phyloP scores from a whole-genome alignment of 2,888 invertebrate genomes.

The Troides oblongomaculatus region DNA sequence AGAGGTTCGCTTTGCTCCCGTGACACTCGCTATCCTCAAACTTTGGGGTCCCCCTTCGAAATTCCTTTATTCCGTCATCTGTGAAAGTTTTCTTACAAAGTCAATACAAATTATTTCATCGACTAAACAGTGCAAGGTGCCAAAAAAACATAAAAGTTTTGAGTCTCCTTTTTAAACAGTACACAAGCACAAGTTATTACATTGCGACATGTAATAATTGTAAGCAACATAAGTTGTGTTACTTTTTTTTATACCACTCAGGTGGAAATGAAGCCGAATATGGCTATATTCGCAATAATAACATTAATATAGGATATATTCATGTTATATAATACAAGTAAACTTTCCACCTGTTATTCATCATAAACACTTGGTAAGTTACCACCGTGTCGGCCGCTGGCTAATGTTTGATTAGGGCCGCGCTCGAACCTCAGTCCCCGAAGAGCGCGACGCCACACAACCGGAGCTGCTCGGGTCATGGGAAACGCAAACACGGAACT shows the following conservation, averaged over 20 bases:
- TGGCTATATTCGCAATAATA: too few relatives aligned
- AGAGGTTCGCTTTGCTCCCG: constrained; percentile 8
- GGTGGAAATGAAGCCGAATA: too few relatives aligned
- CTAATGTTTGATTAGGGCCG: constrained; percentile 16
- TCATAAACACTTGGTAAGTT: constrained; percentile 1
- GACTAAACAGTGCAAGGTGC: too few relatives aligned
- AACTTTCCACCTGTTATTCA: neutral
- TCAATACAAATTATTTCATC: too few relatives aligned
- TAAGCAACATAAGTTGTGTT: too few relatives aligned
- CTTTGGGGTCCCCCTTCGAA: neutral
- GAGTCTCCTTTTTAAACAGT: too few relatives aligned
- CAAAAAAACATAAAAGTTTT: too few relatives aligned
- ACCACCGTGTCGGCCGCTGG: constrained; percentile 11
- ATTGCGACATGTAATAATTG: too few relatives aligned
- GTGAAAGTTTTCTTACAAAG: neutral
- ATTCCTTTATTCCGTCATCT: neutral
- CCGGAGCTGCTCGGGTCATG: constrained; percentile 44
- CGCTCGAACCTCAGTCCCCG: neutral
- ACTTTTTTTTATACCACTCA: too few relatives aligned
- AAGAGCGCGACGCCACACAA: constrained; percentile 8
- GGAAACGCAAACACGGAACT: constrained; percentile 52
- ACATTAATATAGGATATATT: neutral
- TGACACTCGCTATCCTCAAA: neutral
- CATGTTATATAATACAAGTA: neutral
- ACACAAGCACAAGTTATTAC: too few relatives aligned